A percentile compares a stretch with the other conserved stretches of the same genome.
Conservation (phyloP, 2,797 vertebrate species). For the Anisognathus igniventris region DNA sequence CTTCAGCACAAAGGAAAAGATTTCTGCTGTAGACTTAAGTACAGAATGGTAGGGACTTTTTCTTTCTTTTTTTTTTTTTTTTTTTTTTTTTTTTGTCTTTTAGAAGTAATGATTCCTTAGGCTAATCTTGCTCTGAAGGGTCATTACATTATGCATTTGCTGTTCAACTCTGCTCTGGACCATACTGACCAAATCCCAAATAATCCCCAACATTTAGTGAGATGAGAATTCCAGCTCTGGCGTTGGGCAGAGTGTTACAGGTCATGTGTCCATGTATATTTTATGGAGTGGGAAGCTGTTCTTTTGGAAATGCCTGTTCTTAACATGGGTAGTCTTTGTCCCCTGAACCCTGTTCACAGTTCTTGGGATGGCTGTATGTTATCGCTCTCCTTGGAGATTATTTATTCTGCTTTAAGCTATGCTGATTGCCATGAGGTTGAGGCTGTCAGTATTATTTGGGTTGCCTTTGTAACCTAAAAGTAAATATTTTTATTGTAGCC, state of each 20-base stretch:
- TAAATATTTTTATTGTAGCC: neutral
- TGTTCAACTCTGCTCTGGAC: neutral
- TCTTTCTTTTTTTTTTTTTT: neutral
- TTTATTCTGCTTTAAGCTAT: neutral
- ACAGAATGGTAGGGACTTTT: neutral
- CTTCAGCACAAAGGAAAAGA: neutral
- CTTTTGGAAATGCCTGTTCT: neutral
- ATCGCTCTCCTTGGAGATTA: neutral
- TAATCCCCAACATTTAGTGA: conserved; percentile 21
- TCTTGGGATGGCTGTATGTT: neutral
- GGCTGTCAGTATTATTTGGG: neutral
- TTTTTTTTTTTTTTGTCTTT: neutral
- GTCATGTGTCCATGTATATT: neutral
- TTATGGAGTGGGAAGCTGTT: neutral
- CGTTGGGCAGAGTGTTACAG: neutral
- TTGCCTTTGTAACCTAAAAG: neutral
- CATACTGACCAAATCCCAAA: neutral
- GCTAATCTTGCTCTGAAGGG: neutral
- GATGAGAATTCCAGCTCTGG: neutral
- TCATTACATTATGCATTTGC: neutral
- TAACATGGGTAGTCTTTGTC: neutral
- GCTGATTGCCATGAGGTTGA: neutral
- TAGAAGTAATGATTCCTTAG: neutral
- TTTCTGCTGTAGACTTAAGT: neutral
- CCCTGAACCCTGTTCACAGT: neutral